A percentile compares a stretch with the other conserved stretches of the same genome.
These are phyloP conservation scores for Lagodon rhomboides DNA, from an alignment of 2,797 vertebrate genomes.

Conservation along the genomic window DNA sequence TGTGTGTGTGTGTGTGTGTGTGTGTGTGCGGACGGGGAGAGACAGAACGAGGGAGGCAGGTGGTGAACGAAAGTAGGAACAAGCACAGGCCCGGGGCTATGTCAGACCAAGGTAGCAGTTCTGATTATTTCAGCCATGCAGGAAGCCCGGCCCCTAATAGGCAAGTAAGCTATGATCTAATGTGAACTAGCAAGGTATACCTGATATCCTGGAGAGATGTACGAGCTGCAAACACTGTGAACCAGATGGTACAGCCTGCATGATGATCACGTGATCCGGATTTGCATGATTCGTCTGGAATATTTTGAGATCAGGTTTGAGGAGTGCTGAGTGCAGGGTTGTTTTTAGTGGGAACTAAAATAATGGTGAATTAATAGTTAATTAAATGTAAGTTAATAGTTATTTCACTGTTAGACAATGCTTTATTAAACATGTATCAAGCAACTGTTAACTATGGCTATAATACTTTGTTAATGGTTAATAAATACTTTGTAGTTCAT, in stretches of 20 bases:
- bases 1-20: constrained; percentile 43
- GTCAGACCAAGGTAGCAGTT: constrained; percentile 79
- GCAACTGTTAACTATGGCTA: too few relatives aligned
- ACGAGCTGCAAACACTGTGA: neutral
- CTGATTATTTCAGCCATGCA: constrained; percentile 69
- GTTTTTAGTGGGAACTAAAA: neutral
- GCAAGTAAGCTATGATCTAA: constrained; percentile 60
- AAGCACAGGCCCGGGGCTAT: constrained; percentile 71
- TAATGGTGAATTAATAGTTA: too few relatives aligned
- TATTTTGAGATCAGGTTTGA: neutral
- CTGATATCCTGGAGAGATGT: constrained; percentile 31
- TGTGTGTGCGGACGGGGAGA: constrained; percentile 45
- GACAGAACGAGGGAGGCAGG: constrained; percentile 67
- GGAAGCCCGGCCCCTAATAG: constrained; percentile 46
- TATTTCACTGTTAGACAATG: too few relatives aligned
- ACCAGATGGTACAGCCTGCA: constrained; percentile 29
- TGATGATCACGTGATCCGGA: constrained; percentile 5
- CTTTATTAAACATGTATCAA: too few relatives aligned
- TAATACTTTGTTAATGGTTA: too few relatives aligned
- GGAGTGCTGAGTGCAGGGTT: neutral
- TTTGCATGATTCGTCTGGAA: constrained; percentile 22
- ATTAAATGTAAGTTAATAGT: too few relatives aligned
- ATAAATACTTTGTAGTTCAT: too few relatives aligned
- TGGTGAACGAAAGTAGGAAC: constrained; percentile 73
- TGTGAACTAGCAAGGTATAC: constrained; percentile 50